phyloP scores from a whole-genome alignment of 2,797 vertebrate species.

The Hippocampus kuda region DNA sequence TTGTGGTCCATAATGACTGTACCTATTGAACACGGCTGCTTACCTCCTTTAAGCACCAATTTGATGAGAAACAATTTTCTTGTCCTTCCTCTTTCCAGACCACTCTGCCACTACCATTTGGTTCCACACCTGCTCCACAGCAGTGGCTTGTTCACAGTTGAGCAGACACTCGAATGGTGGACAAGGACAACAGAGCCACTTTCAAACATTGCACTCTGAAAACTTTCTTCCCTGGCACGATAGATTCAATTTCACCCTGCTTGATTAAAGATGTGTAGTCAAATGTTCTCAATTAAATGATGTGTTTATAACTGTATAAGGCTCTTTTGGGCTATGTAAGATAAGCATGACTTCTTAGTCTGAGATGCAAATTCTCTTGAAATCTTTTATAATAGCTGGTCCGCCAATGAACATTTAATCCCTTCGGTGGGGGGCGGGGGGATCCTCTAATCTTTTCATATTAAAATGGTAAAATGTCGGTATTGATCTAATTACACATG shows the following conservation, averaged over 20 bases:
- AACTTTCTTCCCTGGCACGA: not conserved
- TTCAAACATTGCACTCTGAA: not conserved
- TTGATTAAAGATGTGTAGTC: not conserved
- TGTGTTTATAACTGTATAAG: not conserved
- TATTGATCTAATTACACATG: constrained; percentile 88
- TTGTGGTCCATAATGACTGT: constrained; percentile 9
- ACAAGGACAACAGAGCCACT: not conserved
- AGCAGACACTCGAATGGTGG: constrained; percentile 54
- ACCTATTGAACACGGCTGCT: constrained; percentile 22
- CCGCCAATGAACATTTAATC: constrained; percentile 64
- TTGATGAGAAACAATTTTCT: constrained; percentile 30
- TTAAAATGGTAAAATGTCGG: constrained; percentile 88
- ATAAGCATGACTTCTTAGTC: constrained; percentile 22
- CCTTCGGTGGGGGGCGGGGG: constrained; percentile 83
- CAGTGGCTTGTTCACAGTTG: constrained; percentile 78
- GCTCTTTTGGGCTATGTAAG: not conserved
- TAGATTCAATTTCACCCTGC: not conserved
- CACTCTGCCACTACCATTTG: constrained; percentile 23
- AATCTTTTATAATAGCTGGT: constrained; percentile 78
- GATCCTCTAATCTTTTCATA: constrained; percentile 92
- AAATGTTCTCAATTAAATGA: not conserved
- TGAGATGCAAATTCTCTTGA: constrained; percentile 77
- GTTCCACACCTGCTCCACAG: constrained; percentile 68
- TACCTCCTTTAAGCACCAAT: constrained; percentile 33
- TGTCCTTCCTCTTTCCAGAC: constrained; percentile 22